Percentiles rank a stretch among this genome's conserved stretches.
Conservation (phyloP, 1,140 invertebrate species). For the Drosophila teissieri region DNA sequence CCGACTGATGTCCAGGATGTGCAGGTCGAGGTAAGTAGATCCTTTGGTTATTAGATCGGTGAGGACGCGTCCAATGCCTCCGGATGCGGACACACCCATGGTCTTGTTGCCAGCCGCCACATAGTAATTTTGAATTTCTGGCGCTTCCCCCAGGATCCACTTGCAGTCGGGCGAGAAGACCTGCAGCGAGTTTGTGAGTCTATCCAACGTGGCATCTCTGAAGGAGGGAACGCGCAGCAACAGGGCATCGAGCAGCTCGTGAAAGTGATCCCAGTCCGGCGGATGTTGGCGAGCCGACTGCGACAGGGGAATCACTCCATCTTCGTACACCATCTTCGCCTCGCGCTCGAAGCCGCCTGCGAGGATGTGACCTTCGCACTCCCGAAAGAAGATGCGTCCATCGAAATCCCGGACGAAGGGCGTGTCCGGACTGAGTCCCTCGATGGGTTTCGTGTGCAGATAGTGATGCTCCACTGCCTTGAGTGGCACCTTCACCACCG, state of each 20-base stretch:
- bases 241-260: constrained; percentile 93
- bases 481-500: constrained; percentile 94
- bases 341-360: constrained; percentile 93
- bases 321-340: constrained; percentile 95
- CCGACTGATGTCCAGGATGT: constrained; percentile 95
- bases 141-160: constrained; percentile 96
- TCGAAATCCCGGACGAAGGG: constrained; percentile 96
- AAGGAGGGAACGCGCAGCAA: constrained; percentile 93
- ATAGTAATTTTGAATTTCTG: constrained; percentile 97
- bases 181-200: constrained; percentile 94
- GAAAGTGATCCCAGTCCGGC: constrained; percentile 98
- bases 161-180: constrained; percentile 97
- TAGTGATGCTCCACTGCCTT: constrained; percentile 97
- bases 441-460: constrained; percentile 93
- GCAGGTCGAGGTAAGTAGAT: constrained; percentile 92
- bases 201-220: constrained; percentile 89
- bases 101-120: constrained; percentile 98
- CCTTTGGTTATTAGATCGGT: constrained; percentile 95
- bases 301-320: constrained; percentile 87
- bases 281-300: constrained; percentile 87
- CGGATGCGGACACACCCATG: constrained; percentile 95
- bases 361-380: constrained; percentile 91
- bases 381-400: constrained; percentile 94
- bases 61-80: constrained; percentile 95
- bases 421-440: constrained; percentile 89